A percentile compares a stretch with the other conserved stretches of the same genome.
These are phyloP conservation scores for Grammomys surdaster DNA, from an alignment of 2,113 vertebrate genomes.

Conservation along the genomic window DNA sequence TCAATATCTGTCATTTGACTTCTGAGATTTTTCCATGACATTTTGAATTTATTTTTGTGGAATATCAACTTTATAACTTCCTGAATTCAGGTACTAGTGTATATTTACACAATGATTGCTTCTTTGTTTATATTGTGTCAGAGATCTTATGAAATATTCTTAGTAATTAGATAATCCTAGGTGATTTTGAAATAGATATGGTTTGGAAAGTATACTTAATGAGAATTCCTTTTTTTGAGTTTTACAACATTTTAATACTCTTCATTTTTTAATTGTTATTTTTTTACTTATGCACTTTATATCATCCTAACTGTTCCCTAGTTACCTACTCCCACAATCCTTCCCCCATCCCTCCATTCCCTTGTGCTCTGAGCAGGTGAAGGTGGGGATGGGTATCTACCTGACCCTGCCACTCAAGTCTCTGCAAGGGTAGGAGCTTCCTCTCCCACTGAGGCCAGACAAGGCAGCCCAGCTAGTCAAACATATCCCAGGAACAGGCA, in stretches of 20 bases:
- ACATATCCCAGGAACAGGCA: no score
- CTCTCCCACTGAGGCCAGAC: no score
- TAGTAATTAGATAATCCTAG: constrained; percentile 35
- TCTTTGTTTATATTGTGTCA: constrained; percentile 49
- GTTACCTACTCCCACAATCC: no score
- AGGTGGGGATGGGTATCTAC: no score
- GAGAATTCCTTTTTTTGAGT: constrained; percentile 41
- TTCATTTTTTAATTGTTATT: background rate
- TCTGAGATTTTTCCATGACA: background rate
- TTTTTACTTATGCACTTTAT: no score
- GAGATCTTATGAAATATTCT: background rate
- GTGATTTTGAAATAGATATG: background rate
- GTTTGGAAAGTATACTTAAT: constrained; percentile 23
- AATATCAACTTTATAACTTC: background rate
- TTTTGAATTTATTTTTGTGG: background rate
- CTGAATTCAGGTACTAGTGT: background rate
- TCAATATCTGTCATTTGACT: background rate
- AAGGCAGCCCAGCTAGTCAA: no score
- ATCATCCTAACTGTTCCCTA: no score
- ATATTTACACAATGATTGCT: background rate
- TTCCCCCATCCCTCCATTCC: no score
- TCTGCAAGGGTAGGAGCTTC: no score
- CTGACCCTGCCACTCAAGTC: no score
- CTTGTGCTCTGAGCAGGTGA: no score
- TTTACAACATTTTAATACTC: constrained; percentile 30